Evolutionary conservation across 2,888 invertebrate species (phyloP), one percentile per base, ranked within the genome.

Genomic region (Lucinisca nassula): DNA sequence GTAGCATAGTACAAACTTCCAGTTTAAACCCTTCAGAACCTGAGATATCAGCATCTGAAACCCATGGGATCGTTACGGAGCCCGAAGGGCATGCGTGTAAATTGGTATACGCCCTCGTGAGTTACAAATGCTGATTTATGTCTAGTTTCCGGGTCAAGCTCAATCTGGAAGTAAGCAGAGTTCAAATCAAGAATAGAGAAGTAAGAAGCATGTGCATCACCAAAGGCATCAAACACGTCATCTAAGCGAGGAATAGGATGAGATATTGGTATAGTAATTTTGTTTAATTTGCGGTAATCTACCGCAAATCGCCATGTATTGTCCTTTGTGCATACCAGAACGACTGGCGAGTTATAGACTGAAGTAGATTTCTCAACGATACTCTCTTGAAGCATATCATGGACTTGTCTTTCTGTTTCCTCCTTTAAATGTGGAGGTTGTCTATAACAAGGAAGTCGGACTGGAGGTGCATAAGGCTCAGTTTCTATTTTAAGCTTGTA

Each of bases 1-100:
- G 61, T 92, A 92, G 27, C 87, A 82, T 8, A 92, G 51, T 0
- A 83, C 82, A 70, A 73, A 86, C 82, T 91, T 90, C 87, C 90
- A 92, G 27, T 90, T 82, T 27, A 92, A 32, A 12, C 81, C 79
- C 21, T 83, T 24, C 14, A 92, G 74, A 12, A 90, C 82, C 21
- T 74, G 51, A 10, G 83, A 49, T 82, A 91, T 91, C 0, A 90
- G 49, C 0, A 77, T 61, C 61, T 90, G 86, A 77, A 92, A 92
- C 24, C 37, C 73, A 84, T 85, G 0, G 89, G 84, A 1, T 87
- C 84, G 79, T 92, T 90, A 55, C 72, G 82, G 1, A 92, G 80
- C 8, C 92, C 91, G 79, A 92, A 92, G 0, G 91, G 89, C 75
- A 92, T 73, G 21, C 83, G 35, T 10, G 84, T 87, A 49, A 74